Evolutionary conservation across 2,113 vertebrate species (phyloP).

Genomic region (Anguilla rostrata): DNA sequence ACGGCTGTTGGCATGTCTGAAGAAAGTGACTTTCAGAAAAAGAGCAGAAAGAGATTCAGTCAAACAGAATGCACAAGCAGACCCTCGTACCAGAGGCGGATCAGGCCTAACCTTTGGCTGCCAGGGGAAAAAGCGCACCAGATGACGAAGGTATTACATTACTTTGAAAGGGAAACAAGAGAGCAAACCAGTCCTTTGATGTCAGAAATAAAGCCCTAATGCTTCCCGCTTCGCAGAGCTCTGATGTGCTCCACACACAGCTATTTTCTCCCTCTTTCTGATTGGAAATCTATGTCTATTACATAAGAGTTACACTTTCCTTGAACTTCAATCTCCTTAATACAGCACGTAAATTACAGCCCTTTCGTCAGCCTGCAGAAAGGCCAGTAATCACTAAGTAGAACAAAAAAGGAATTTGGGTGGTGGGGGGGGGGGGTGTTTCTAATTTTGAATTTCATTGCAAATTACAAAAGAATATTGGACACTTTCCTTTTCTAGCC

Average conservation of each 20-base stretch:
- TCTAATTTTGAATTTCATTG: background rate
- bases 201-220: constrained; percentile 14
- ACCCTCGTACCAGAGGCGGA: background rate
- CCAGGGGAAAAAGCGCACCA: constrained; percentile 2
- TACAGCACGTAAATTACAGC: background rate
- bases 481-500: background rate
- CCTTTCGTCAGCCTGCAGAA: background rate
- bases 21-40: too few relatives aligned
- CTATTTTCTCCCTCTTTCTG: too few relatives aligned
- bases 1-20: too few relatives aligned
- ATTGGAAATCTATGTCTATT: constrained; percentile 16
- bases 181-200: constrained; percentile 21
- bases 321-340: constrained; percentile 14
- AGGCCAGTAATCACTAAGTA: background rate
- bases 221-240: constrained; percentile 9
- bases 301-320: constrained; percentile 15
- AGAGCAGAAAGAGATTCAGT: too few relatives aligned
- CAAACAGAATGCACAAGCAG: background rate
- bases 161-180: constrained; percentile 9
- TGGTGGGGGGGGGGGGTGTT: too few relatives aligned
- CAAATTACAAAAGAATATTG: background rate
- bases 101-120: constrained; percentile 7
- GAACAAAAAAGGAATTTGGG: background rate
- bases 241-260: background rate
- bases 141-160: constrained; percentile 20